phyloP scores from a whole-genome alignment of 2,888 invertebrate species.

The Danaus chrysippus region DNA sequence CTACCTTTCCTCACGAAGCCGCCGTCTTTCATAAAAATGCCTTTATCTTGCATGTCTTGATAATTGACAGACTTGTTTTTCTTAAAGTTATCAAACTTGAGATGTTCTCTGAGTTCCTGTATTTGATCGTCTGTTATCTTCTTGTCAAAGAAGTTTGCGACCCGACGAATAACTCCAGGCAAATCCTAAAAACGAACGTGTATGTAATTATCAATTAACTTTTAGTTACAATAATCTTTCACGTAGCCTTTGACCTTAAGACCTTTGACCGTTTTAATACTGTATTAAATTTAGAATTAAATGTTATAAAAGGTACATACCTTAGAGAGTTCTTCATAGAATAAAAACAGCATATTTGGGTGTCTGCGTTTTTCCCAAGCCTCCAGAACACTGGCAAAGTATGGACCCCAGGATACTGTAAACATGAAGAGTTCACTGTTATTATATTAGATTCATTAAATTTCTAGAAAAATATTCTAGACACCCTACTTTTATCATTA shows the following conservation, averaged over 20 bases:
- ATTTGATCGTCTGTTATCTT: constrained; percentile 70
- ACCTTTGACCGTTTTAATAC: no score
- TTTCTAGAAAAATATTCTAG: no score
- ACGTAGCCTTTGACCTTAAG: no score
- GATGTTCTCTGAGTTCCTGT: constrained; percentile 77
- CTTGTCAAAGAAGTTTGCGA: constrained; percentile 77
- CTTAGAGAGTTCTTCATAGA: constrained; percentile 85
- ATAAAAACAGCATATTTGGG: constrained; percentile 83
- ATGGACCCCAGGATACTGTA: constrained; percentile 66
- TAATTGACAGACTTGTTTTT: constrained; percentile 82
- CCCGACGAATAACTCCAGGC: constrained; percentile 60
- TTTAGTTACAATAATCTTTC: no score
- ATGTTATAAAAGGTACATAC: constrained; percentile 45
- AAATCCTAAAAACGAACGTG: constrained; percentile 62
- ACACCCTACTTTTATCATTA: not conserved
- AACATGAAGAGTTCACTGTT: not conserved
- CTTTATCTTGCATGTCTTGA: constrained; percentile 28
- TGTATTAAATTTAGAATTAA: no score
- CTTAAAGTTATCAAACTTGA: constrained; percentile 85
- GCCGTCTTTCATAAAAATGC: constrained; percentile 10
- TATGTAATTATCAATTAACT: no score
- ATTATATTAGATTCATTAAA: not conserved
- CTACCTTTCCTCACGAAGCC: constrained; percentile 19
- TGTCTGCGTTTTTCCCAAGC: constrained; percentile 81
- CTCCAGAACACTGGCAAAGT: constrained; percentile 86